phyloP scores from a whole-genome alignment of 2,113 vertebrate genomes.

The Suricata suricatta region DNA sequence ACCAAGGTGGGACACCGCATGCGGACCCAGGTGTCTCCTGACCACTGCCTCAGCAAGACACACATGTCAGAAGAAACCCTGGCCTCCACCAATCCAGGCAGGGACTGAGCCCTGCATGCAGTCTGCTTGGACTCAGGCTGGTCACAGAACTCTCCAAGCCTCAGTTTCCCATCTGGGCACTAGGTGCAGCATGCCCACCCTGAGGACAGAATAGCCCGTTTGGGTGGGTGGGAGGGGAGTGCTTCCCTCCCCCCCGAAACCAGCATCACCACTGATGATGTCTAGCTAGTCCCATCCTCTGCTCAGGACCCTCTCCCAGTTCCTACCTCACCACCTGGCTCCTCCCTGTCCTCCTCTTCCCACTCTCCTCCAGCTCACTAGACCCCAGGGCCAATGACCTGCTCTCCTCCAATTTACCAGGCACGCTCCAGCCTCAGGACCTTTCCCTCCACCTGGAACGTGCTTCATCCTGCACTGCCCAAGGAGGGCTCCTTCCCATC shows the following conservation, averaged over 20 bases:
- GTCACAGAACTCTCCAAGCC: no score
- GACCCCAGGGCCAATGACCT: background rate
- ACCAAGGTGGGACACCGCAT: background rate
- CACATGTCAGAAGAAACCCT: background rate
- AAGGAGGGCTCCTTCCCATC: background rate
- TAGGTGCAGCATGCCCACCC: background rate
- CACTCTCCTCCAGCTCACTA: background rate
- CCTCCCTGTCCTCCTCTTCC: background rate
- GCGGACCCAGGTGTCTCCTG: background rate
- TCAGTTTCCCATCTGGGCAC: background rate
- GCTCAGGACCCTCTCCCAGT: background rate
- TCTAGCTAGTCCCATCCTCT: background rate
- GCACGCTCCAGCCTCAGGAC: background rate
- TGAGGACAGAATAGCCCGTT: background rate
- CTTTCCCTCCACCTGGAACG: background rate
- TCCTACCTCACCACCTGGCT: background rate
- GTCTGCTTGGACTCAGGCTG: background rate
- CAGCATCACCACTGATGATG: no score
- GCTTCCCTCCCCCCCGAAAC: background rate
- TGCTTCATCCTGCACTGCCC: background rate
- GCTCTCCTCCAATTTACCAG: background rate
- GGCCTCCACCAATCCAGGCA: background rate
- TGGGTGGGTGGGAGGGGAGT: background rate
- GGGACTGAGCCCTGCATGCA: background rate
- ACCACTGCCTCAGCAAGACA: background rate